Percentiles rank a stretch among this genome's conserved stretches.
These are phyloP conservation scores for Hydrotaea cyrtoneurina DNA, from an alignment of 2,888 invertebrate genomes.

Conservation along the genomic window DNA sequence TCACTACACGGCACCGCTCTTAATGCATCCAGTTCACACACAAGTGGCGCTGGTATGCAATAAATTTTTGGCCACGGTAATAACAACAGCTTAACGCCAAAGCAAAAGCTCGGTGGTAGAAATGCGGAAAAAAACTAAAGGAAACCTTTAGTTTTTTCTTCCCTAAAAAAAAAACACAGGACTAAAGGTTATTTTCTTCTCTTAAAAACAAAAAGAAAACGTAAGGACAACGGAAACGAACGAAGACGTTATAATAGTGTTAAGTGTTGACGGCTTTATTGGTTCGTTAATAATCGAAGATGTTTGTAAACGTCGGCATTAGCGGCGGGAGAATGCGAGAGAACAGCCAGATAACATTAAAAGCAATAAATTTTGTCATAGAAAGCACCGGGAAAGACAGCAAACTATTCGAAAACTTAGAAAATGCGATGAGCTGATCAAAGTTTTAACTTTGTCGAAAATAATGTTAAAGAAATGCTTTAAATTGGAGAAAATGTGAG, in stretches of 20 bases:
- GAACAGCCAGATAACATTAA: conserved; percentile 23
- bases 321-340: not conserved
- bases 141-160: not conserved
- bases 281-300: conserved; percentile 64
- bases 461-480: no score
- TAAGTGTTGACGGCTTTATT: conserved; percentile 65
- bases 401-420: not conserved
- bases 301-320: conserved; percentile 18
- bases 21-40: conserved; percentile 38
- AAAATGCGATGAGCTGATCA: no score
- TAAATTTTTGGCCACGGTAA: conserved; percentile 41
- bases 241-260: conserved; percentile 43
- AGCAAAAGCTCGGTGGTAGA: not conserved
- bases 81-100: conserved; percentile 45
- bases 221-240: not conserved
- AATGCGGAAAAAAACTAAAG: not conserved
- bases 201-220: not conserved
- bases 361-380: conserved; percentile 39
- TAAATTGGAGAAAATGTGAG: no score
- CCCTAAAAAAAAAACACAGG: no score
- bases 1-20: conserved; percentile 32
- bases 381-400: not conserved
- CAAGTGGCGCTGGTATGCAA: conserved; percentile 35
- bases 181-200: no score
- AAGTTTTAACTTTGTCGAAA: no score